Evolutionary conservation across 1,140 invertebrate species (phyloP).

Genomic region (Penaeus japonicus): DNA sequence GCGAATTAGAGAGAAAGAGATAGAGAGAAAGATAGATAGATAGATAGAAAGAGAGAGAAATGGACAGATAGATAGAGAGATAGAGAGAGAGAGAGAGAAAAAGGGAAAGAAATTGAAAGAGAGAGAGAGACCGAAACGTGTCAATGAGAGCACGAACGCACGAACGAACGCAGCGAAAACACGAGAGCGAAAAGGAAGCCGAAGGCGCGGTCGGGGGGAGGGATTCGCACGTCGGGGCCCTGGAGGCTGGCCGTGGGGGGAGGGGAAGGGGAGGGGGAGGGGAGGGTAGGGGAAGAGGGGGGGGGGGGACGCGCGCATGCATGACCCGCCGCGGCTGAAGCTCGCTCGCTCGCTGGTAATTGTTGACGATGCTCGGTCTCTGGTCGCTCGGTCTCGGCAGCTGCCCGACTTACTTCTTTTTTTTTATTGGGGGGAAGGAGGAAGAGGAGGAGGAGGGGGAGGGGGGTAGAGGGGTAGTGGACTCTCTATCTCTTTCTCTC

Average conservation of each 20-base stretch:
- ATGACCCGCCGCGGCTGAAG: not conserved
- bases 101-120: too few relatives aligned
- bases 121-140: too few relatives aligned
- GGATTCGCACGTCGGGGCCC: not conserved
- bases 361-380: not conserved
- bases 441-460: not conserved
- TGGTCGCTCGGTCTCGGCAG: not conserved
- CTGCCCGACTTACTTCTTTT: too few relatives aligned
- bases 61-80: too few relatives aligned
- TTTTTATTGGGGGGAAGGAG: not conserved
- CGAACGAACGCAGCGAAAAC: not conserved
- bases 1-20: too few relatives aligned
- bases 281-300: too few relatives aligned
- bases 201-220: not conserved
- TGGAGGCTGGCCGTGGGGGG: conserved; percentile 28
- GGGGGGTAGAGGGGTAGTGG: not conserved
- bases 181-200: not conserved
- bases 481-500: not conserved
- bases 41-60: too few relatives aligned
- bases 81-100: too few relatives aligned
- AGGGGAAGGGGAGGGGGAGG: not conserved
- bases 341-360: too few relatives aligned
- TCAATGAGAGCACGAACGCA: too few relatives aligned
- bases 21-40: too few relatives aligned
- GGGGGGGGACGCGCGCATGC: conserved; percentile 22